Base-by-base conservation (phyloP, 2,888 invertebrate species). In the Leuctra nigra region DNA sequence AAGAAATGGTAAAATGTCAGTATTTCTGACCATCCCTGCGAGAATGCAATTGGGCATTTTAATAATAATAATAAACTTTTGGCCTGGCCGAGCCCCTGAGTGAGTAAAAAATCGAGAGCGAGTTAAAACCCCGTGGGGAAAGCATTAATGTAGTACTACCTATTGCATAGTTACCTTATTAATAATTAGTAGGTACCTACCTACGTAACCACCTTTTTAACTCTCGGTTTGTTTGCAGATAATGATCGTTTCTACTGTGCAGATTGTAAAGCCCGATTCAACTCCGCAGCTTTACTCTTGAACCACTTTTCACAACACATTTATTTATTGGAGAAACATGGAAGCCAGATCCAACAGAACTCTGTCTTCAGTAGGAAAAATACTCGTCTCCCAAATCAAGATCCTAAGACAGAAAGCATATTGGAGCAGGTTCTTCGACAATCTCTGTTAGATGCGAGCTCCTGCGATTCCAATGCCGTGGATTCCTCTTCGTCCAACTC, bases 231-330 rank as follows among this genome's bases (percentile, higher is more conserved):
- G 22, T 46, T 46, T 46, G 24, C 13, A 22, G 20, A 4, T 20
- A 24, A n/a, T 46, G n/a, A n/a, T n/a, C n/a, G n/a, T n/a, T 38
- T 38, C 38, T 16, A 4, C 18, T 68, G 68, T 52, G 62, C 61
- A 65, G 70, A 71, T 59, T 71, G 70, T 60, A 64, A 65, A 53
- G 60, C 62, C 55, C 61, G 61, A 36, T 71, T 68, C 57, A 55
- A 66, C 24, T 67, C 67, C 23, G 71, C 72, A 7, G 66, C 70
- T 13, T 63, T 62, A 47, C 65, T 72, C 36, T 64, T 72, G 24
- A 65, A 69, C 57, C 71, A 72, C 63, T 72, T 70, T 64, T 70
- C 70, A 16, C 63, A 66, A 41, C 72, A 71, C 62, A 69, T 66
- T 33, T 61, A 18, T 39, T 39, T 16, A 18, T 9, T 20, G 18